Evolutionary conservation across 2,113 vertebrate species (phyloP).

Genomic region (Hydrolagus affinis): DNA sequence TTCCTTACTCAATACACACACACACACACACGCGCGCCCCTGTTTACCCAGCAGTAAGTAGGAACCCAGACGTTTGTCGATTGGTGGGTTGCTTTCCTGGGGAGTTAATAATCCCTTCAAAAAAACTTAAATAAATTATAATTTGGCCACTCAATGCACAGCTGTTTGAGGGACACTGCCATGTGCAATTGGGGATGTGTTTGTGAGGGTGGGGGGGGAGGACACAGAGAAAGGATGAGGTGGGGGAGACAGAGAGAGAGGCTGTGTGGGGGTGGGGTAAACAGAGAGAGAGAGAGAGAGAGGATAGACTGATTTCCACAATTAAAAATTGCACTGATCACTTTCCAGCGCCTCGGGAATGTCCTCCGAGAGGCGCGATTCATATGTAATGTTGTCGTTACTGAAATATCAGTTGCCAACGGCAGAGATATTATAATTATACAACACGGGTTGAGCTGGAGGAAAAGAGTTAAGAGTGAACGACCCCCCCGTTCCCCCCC

Average conservation of each 20-base stretch:
- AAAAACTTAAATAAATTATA: neutral
- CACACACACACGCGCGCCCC: neutral
- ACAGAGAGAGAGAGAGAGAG: accelerated
- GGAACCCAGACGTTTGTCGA: neutral
- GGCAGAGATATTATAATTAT: too few relatives aligned
- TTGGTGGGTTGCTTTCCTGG: too few relatives aligned
- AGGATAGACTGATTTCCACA: neutral
- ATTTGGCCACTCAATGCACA: too few relatives aligned
- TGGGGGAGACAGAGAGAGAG: too few relatives aligned
- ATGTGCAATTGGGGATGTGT: neutral
- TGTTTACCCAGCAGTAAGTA: neutral
- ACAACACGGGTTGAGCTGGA: neutral
- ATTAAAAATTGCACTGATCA: neutral
- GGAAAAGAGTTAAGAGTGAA: neutral
- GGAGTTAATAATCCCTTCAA: neutral
- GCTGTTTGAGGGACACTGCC: neutral
- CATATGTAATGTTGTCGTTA: too few relatives aligned
- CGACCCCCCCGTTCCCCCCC: too few relatives aligned
- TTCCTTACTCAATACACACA: neutral
- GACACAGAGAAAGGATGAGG: too few relatives aligned
- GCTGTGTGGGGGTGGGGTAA: neutral
- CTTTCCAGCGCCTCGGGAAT: neutral
- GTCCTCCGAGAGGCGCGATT: too few relatives aligned
- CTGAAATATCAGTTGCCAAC: too few relatives aligned
- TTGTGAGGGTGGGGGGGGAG: too few relatives aligned